A percentile compares a stretch with the other conserved stretches of the same genome.
phyloP scores from a whole-genome alignment of 2,797 vertebrate genomes.

The Micrastur ruficollis region DNA sequence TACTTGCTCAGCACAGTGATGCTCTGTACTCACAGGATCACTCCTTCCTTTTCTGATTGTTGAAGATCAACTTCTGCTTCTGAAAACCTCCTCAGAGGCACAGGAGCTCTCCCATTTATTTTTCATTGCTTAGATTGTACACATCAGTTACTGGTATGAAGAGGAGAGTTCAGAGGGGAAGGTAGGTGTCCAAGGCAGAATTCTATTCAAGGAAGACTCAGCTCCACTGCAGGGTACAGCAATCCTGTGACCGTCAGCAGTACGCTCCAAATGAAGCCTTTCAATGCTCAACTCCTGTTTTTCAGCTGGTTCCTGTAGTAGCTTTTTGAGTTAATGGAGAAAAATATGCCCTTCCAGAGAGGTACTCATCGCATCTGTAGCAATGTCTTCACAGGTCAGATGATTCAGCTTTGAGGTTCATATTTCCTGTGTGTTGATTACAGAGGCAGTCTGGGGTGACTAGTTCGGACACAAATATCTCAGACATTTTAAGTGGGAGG shows the following conservation, averaged over 20 bases:
- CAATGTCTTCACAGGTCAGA: background rate
- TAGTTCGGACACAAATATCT: background rate
- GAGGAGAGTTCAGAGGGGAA: background rate
- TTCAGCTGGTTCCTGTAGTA: background rate
- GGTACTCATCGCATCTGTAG: background rate
- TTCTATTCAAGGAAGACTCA: background rate
- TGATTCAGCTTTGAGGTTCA: background rate
- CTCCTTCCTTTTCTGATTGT: background rate
- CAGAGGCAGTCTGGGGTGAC: background rate
- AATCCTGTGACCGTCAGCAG: background rate
- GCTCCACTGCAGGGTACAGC: background rate
- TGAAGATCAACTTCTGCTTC: background rate
- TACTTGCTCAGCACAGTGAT: background rate
- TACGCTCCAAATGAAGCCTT: background rate
- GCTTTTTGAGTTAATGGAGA: background rate
- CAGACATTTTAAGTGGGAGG: background rate
- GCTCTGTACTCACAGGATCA: background rate
- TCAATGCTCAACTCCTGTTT: fast-evolving
- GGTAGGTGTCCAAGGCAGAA: background rate
- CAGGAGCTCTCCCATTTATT: background rate
- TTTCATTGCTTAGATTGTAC: background rate
- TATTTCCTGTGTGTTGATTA: background rate
- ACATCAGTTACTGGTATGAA: background rate
- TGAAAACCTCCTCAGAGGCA: background rate
- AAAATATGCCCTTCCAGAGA: background rate